phyloP scores from a whole-genome alignment of 2,113 vertebrate genomes.

The Saguinus midas region DNA sequence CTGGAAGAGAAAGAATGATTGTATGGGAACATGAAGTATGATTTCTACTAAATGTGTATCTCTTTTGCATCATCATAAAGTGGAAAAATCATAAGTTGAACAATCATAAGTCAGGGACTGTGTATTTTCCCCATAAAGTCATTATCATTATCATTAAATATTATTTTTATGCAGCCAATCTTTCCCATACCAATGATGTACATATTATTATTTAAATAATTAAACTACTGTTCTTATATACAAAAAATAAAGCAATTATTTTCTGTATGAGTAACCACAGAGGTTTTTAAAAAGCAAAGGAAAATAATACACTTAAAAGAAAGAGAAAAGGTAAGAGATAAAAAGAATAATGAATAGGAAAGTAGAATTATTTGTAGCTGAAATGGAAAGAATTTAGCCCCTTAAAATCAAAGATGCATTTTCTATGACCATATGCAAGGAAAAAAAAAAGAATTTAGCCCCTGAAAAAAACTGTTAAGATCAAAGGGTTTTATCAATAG shows the following conservation, averaged over 20 bases:
- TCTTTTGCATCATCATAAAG: not conserved
- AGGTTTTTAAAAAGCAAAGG: not conserved
- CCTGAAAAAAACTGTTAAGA: not conserved
- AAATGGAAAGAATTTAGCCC: slow-evolving; percentile 2
- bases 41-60: not conserved
- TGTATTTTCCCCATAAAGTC: not conserved
- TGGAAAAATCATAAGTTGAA: not conserved
- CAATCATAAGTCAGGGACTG: not conserved
- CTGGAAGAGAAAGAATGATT: not conserved
- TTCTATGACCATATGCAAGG: too few species aligned
- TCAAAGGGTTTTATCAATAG: not conserved
- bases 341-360: not conserved
- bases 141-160: not conserved
- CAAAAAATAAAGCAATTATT: not conserved
- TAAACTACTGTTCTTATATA: not conserved
- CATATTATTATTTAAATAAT: not conserved
- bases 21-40: not conserved
- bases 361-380: not conserved
- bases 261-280: not conserved
- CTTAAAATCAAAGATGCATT: too few species aligned
- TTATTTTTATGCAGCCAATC: not conserved
- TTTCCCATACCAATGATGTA: not conserved
- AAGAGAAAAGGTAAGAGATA: not conserved
- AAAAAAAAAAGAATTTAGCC: not conserved
- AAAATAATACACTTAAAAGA: not conserved